These are phyloP conservation scores for Tenthredo mesomela DNA, from an alignment of 2,888 invertebrate species.

Conservation along the genomic window DNA sequence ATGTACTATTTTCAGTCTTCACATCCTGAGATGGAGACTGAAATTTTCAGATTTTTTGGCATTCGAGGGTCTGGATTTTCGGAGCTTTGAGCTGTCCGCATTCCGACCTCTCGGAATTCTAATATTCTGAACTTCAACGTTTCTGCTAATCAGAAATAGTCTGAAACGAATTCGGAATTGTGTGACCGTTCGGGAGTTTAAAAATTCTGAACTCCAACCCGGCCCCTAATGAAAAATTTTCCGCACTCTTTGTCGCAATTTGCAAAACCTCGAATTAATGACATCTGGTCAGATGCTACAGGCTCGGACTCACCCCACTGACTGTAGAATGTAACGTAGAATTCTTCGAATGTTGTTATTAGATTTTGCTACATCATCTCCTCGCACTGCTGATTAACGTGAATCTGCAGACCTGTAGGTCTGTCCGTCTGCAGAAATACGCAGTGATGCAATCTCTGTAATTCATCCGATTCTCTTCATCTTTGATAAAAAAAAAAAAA, in stretches of 20 bases:
- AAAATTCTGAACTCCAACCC: too few relatives aligned
- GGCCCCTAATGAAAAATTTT: neutral
- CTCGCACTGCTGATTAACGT: neutral
- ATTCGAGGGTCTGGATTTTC: too few relatives aligned
- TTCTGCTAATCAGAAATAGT: too few relatives aligned
- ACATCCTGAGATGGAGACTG: too few relatives aligned
- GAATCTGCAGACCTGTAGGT: neutral
- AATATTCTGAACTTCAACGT: too few relatives aligned
- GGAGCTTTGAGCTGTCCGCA: too few relatives aligned
- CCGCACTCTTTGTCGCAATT: neutral
- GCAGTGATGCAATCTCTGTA: constrained; percentile 41
- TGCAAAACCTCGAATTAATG: neutral
- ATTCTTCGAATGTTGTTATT: constrained; percentile 36
- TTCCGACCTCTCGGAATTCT: too few relatives aligned
- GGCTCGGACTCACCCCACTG: neutral
- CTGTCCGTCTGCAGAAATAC: neutral
- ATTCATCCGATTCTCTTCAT: constrained; percentile 28
- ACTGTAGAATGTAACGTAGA: constrained; percentile 4
- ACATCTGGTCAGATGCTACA: neutral
- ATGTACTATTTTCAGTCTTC: too few relatives aligned
- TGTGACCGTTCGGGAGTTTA: too few relatives aligned
- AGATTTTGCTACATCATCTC: neutral
- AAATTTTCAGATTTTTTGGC: too few relatives aligned
- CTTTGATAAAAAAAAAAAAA: neutral
- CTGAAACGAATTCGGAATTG: too few relatives aligned